Evolutionary conservation across 2,797 vertebrate species (phyloP), one percentile per base, ranked within the genome.

Genomic region (Bovichtus diacanthus): DNA sequence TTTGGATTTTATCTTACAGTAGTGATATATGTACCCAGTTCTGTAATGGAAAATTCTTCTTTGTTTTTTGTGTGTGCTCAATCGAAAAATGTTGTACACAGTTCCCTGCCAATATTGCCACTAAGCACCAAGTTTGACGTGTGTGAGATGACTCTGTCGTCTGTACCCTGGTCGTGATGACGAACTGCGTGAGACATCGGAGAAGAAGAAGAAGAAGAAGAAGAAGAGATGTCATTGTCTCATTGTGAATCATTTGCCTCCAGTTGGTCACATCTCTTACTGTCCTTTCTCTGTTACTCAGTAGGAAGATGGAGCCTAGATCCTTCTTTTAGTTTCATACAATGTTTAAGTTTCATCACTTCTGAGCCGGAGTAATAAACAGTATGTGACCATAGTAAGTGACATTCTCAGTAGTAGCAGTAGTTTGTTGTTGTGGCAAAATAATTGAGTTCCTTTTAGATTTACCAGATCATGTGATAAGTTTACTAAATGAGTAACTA

Each of bases 251-350:
- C 64, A 70, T 65, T 73, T 19, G 8, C 36, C 18, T 21, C 12
- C 15, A 74, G 41, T 56, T 67, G 56, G 60, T 76, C 70, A 51
- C 6, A 59, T 85, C 55, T 71, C 69, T 75, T 78, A 59, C 62
- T 84, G 69, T 88, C 64, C 58, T 85, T 83, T 79, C 74, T 79
- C 70, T 78, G 36, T 81, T 70, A 85, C 64, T 82, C 87, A 88
- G 31, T 13, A 15, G 19, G 13, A 36, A 75, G n/a, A 50, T 38
- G 25, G 25, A 25, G 11, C 53, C 46, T 53, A 81, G 62, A 85
- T 89, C 81, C 76, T 77, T 82, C 71, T 90, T 91, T 88, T 87
- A 83, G 81, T 91, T 91, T 92, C 85, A 85, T 70, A 74, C 13
- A 31, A 12, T 74, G 51, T 70, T 78, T 80, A 77, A 67, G 73